phyloP scores from a whole-genome alignment of 2,797 vertebrate genomes.

The Orientallactaga sibirica region DNA sequence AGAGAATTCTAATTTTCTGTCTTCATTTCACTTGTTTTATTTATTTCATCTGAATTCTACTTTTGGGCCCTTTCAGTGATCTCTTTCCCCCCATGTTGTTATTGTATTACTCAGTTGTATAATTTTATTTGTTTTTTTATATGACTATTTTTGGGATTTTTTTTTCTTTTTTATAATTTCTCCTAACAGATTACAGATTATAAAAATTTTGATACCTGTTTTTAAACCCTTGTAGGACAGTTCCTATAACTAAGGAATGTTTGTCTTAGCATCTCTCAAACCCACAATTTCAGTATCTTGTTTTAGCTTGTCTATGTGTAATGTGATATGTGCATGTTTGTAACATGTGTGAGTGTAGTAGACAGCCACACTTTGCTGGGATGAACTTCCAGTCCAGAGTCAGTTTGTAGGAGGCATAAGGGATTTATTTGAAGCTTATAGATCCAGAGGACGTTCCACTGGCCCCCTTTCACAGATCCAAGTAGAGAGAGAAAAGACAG shows the following conservation, averaged over 20 bases:
- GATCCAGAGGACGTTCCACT: no score
- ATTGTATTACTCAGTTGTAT: not conserved
- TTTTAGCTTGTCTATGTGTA: no score
- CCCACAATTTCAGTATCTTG: not conserved
- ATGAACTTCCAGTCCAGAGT: no score
- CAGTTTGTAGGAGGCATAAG: no score
- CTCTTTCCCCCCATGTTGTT: not conserved
- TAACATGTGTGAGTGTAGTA: no score
- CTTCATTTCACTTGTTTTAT: not conserved
- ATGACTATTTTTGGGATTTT: not conserved
- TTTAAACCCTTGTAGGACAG: not conserved
- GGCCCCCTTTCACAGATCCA: no score
- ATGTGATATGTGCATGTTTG: no score
- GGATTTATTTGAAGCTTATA: no score
- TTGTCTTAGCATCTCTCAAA: not conserved
- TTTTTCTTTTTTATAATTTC: not conserved
- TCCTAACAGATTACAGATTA: not conserved
- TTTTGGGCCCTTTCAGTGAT: not conserved
- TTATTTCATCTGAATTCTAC: not conserved
- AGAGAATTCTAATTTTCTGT: not conserved
- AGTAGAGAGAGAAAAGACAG: no score
- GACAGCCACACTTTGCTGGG: no score
- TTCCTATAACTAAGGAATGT: not conserved
- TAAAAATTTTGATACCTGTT: not conserved
- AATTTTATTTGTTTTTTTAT: slow-evolving; percentile 31